phyloP scores from a whole-genome alignment of 2,888 invertebrate genomes.

The Oscheius myriophilus region DNA sequence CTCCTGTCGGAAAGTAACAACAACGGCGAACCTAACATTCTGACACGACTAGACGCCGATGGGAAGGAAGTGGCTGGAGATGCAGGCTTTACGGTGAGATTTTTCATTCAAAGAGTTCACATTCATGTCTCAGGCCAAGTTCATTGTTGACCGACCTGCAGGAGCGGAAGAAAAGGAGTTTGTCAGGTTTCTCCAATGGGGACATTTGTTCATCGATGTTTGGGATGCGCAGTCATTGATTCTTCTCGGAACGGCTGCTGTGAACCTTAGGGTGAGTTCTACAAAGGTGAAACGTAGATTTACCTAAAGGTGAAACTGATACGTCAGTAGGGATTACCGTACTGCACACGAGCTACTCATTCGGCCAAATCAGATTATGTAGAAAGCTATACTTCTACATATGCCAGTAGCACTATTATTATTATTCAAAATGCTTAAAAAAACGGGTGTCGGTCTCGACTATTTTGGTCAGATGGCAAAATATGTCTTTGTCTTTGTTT shows the following conservation, averaged over 20 bases:
- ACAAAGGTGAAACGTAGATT: not conserved
- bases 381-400: too few relatives aligned
- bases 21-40: slow-evolving; percentile 57
- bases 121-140: slow-evolving; percentile 38
- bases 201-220: slow-evolving; percentile 73
- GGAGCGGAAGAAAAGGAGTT: slow-evolving; percentile 71
- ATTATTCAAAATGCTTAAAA: too few relatives aligned
- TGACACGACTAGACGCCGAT: slow-evolving; percentile 71
- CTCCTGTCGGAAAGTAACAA: slow-evolving; percentile 34
- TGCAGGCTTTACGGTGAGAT: slow-evolving; percentile 72
- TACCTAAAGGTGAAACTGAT: too few relatives aligned
- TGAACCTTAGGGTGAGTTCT: slow-evolving; percentile 72
- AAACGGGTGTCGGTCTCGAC: too few relatives aligned
- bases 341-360: too few relatives aligned
- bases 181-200: slow-evolving; percentile 71
- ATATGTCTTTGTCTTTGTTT: too few relatives aligned
- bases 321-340: too few relatives aligned
- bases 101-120: not conserved
- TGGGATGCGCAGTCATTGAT: slow-evolving; percentile 75
- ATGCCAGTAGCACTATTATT: too few relatives aligned
- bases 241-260: slow-evolving; percentile 72
- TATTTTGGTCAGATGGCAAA: too few relatives aligned
- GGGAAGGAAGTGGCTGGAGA: slow-evolving; percentile 68
- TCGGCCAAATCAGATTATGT: too few relatives aligned
- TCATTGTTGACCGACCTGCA: slow-evolving; percentile 37